phyloP scores from a whole-genome alignment of 2,888 invertebrate species.

The Marasmarcha lunaedactyla region DNA sequence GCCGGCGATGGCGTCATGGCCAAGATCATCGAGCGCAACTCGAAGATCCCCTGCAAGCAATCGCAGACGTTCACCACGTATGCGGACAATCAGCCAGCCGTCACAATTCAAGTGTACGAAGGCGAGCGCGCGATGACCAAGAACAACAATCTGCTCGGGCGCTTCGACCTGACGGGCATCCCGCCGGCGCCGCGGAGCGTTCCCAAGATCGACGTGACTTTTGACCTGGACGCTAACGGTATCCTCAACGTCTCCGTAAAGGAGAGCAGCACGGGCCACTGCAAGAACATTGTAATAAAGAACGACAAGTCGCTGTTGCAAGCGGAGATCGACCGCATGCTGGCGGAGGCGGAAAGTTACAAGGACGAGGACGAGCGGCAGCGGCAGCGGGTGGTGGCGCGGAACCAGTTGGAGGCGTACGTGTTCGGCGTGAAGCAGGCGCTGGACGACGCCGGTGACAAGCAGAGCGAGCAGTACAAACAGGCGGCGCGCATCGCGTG shows the following conservation, averaged over 20 bases:
- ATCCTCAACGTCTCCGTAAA: constrained; percentile 88
- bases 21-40: constrained; percentile 79
- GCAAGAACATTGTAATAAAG: constrained; percentile 83
- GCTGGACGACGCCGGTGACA: constrained; percentile 70
- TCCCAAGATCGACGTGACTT: constrained; percentile 78
- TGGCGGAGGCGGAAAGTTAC: constrained; percentile 79
- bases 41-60: constrained; percentile 78
- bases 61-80: constrained; percentile 83
- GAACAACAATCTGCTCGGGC: constrained; percentile 78
- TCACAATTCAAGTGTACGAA: constrained; percentile 79
- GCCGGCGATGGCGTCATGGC: constrained; percentile 86
- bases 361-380: constrained; percentile 80
- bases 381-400: constrained; percentile 73
- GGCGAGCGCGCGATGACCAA: constrained; percentile 86
- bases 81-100: constrained; percentile 83
- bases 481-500: constrained; percentile 62
- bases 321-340: constrained; percentile 85
- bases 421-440: constrained; percentile 78
- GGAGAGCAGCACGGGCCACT: constrained; percentile 74
- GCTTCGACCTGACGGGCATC: constrained; percentile 76
- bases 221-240: constrained; percentile 83
- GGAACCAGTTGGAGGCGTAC: constrained; percentile 80
- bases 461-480: constrained; percentile 75
- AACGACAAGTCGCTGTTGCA: constrained; percentile 87
- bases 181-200: constrained; percentile 77